phyloP scores from a whole-genome alignment of 2,888 invertebrate genomes.

The Limnephilus rhombicus region DNA sequence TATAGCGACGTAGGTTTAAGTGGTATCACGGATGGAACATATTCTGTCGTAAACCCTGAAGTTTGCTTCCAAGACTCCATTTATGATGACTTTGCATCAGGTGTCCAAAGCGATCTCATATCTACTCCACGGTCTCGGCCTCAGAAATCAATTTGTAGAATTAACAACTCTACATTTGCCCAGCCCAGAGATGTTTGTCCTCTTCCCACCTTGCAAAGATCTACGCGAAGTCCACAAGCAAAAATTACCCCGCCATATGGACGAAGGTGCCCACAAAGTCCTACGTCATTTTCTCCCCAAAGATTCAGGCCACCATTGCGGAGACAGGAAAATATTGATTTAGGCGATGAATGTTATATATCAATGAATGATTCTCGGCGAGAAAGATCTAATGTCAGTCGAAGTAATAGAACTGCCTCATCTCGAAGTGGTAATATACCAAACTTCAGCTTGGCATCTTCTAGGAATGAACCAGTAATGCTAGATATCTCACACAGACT shows the following conservation, averaged over 20 bases:
- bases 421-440: not conserved
- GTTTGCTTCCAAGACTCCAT: not conserved
- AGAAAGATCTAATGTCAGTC: not conserved
- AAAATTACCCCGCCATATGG: not conserved
- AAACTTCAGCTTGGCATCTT: conserved; percentile 2
- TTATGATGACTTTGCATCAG: not conserved
- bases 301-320: not conserved
- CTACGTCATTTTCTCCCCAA: not conserved
- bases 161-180: not conserved
- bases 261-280: not conserved
- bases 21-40: not conserved
- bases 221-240: not conserved
- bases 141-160: not conserved
- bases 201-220: not conserved
- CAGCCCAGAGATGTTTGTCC: not conserved
- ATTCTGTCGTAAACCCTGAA: not conserved
- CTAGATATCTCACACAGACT: not conserved
- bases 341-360: not conserved
- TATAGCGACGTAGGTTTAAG: not conserved
- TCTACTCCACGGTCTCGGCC: not conserved
- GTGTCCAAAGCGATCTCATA: not conserved
- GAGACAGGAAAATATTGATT: not conserved
- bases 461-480: not conserved
- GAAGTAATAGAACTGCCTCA: not conserved
- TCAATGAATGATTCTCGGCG: not conserved